Evolutionary conservation across 2,113 vertebrate species (phyloP).

Genomic region (Syngnathus scovelli): DNA sequence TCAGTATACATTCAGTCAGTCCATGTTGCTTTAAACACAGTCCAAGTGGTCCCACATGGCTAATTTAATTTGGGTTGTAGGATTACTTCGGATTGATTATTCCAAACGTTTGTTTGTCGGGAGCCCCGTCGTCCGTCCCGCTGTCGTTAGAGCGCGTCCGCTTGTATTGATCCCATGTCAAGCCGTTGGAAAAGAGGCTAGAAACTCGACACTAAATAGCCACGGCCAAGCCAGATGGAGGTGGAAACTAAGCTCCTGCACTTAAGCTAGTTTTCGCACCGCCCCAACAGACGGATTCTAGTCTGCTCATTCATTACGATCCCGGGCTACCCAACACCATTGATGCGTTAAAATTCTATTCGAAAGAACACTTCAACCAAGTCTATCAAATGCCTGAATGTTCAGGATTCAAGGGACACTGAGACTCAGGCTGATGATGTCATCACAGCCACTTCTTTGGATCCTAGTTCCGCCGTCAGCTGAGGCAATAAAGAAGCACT

Average conservation of each 20-base stretch:
- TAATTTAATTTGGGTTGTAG: not conserved
- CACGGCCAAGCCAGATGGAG: slow-evolving; percentile 22
- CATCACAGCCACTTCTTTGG: not conserved
- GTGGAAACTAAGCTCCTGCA: slow-evolving; percentile 33
- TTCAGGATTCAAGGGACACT: not conserved
- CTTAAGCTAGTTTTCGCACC: slow-evolving; percentile 35
- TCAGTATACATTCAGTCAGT: not conserved
- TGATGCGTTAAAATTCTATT: not conserved
- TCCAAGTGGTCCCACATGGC: not conserved
- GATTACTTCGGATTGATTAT: not conserved
- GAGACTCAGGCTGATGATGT: not conserved
- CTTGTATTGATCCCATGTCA: slow-evolving; percentile 54
- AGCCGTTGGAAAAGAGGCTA: slow-evolving; percentile 14
- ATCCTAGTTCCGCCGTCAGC: not conserved
- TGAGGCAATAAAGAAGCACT: not conserved
- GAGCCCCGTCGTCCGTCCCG: not conserved
- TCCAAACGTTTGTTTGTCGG: not conserved
- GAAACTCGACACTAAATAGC: slow-evolving; percentile 36
- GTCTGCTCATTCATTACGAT: slow-evolving; percentile 32
- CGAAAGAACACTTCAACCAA: no score
- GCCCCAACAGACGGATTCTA: slow-evolving; percentile 13
- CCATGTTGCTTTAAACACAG: not conserved
- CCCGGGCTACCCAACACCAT: not conserved
- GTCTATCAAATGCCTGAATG: not conserved
- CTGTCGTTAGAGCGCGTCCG: slow-evolving; percentile 51